Conservation (phyloP, 2,797 vertebrate genomes). For the Chrysocyon brachyurus region DNA sequence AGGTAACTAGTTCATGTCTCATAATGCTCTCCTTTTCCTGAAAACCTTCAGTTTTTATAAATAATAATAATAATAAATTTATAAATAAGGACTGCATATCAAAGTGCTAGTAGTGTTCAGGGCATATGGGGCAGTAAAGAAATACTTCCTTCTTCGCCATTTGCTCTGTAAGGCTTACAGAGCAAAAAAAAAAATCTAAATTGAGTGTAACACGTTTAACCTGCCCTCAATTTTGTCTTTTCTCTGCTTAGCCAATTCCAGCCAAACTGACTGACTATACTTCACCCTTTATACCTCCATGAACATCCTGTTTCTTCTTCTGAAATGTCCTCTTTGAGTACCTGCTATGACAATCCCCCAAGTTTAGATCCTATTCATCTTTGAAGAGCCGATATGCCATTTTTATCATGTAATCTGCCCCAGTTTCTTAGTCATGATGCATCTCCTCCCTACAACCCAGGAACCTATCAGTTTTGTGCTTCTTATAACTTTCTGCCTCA, state of each 20-base stretch:
- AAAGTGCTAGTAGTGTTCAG: not conserved
- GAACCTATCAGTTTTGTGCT: not conserved
- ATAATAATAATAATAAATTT: too few species aligned
- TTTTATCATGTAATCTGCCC: not conserved
- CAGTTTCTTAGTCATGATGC: not conserved
- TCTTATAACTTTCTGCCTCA: not conserved
- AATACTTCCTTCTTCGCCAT: not conserved
- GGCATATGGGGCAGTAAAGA: not conserved
- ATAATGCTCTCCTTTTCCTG: not conserved
- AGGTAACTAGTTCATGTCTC: too few species aligned
- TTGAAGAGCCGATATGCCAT: not conserved
- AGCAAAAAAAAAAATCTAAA: not conserved
- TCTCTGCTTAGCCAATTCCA: not conserved
- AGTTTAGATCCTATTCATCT: not conserved
- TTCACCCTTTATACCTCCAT: not conserved
- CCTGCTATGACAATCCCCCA: not conserved
- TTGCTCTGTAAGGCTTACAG: not conserved
- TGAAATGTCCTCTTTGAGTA: not conserved
- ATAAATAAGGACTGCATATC: not conserved
- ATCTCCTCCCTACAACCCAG: not conserved
- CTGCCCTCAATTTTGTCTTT: not conserved
- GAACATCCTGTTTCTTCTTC: not conserved
- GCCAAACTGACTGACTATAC: not conserved
- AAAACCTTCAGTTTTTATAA: not conserved
- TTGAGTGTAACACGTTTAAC: not conserved